Evolutionary conservation across 1,140 invertebrate species (phyloP).

Genomic region (Zaprionus ghesquierei): DNA sequence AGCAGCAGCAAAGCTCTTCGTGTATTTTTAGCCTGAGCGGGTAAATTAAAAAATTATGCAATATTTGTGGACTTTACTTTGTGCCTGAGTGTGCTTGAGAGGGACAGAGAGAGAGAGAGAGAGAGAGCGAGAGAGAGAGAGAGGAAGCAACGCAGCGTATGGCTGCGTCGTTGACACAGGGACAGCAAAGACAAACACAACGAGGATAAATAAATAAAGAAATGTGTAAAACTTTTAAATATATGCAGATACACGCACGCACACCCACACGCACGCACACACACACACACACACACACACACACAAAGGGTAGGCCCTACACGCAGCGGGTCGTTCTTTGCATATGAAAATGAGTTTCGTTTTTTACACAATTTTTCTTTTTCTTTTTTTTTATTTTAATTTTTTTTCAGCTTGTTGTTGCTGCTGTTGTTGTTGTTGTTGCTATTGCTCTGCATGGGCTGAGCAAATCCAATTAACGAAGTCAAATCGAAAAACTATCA

Average conservation of each 20-base stretch:
- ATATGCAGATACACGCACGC: constrained; percentile 68
- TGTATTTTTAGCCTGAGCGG: constrained; percentile 42
- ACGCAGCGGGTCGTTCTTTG: constrained; percentile 36
- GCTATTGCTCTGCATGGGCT: background rate
- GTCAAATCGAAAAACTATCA: constrained; percentile 54
- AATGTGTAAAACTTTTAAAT: constrained; percentile 61
- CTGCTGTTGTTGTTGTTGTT: constrained; percentile 8
- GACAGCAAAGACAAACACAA: constrained; percentile 54
- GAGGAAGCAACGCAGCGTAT: background rate
- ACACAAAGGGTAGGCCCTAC: background rate
- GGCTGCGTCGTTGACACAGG: constrained; percentile 6
- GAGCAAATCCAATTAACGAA: constrained; percentile 50
- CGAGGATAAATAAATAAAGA: constrained; percentile 67
- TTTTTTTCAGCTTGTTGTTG: no score
- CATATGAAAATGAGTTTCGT: constrained; percentile 73
- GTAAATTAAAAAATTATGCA: constrained; percentile 71
- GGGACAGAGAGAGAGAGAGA: background rate
- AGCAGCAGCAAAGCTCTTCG: background rate
- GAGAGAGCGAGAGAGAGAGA: background rate
- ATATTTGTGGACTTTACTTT: constrained; percentile 38
- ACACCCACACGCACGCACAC: constrained; percentile 10
- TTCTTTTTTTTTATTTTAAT: constrained; percentile 12
- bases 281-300: constrained; percentile 6
- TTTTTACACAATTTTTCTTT: constrained; percentile 32
- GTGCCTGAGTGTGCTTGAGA: background rate